Conservation (phyloP, 1,140 invertebrate species). For the Drosophila quadrilineata region DNA sequence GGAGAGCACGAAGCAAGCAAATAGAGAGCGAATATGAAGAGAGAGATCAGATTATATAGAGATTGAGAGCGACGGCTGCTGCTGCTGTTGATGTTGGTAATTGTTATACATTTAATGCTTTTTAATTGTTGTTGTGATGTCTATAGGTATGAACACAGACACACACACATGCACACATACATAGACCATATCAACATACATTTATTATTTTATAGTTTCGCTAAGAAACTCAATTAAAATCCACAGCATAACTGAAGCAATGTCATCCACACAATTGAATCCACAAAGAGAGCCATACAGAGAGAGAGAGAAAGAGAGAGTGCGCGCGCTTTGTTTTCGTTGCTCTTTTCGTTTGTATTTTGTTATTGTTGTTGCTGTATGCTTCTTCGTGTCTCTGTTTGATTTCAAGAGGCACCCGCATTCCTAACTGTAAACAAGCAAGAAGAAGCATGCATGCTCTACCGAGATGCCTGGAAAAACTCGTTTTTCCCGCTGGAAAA, state of each 20-base stretch:
- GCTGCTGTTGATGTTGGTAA: slow-evolving; percentile 37
- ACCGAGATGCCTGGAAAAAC: slow-evolving; percentile 67
- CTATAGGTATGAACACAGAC: neutral
- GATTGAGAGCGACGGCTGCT: slow-evolving; percentile 18
- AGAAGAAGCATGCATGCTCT: slow-evolving; percentile 61
- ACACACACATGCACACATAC: no score
- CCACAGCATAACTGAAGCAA: slow-evolving; percentile 24
- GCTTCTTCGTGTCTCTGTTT: no score
- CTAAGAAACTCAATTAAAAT: slow-evolving; percentile 33
- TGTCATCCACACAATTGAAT: slow-evolving; percentile 34
- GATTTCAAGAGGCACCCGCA: slow-evolving; percentile 55
- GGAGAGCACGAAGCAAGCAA: neutral
- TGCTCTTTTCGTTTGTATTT: no score
- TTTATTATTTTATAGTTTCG: slow-evolving; percentile 21
- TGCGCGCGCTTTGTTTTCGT: slow-evolving; percentile 32
- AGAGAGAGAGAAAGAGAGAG: slow-evolving; percentile 7
- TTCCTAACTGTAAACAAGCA: slow-evolving; percentile 76
- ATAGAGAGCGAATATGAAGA: neutral
- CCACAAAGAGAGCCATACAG: slow-evolving; percentile 1
- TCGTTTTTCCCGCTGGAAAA: slow-evolving; percentile 74
- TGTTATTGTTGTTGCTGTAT: no score
- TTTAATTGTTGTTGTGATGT: slow-evolving; percentile 47
- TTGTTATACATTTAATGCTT: slow-evolving; percentile 49
- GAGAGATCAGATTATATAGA: slow-evolving; percentile 15
- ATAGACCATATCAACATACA: no score